A percentile compares a stretch with the other conserved stretches of the same genome.
Conservation (phyloP, 2,888 invertebrate genomes). For the Pardosa pseudoannulata region DNA sequence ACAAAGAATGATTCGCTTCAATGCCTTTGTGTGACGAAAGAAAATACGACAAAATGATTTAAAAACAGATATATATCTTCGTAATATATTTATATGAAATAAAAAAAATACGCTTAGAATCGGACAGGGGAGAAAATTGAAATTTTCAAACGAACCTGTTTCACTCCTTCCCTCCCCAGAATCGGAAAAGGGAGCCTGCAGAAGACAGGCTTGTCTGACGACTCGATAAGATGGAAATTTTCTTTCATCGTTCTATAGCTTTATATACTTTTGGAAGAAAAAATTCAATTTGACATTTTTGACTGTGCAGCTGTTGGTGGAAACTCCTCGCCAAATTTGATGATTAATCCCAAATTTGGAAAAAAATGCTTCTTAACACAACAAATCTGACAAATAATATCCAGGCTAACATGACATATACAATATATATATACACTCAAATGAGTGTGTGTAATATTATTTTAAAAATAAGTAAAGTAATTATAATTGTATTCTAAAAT, state of each 20-base stretch:
- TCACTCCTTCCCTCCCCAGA: constrained; percentile 35
- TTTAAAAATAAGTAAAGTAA: too few species aligned
- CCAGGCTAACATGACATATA: too few species aligned
- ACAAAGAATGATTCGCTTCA: constrained; percentile 44
- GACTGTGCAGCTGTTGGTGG: constrained; percentile 33
- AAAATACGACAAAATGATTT: constrained; percentile 37
- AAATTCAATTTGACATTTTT: constrained; percentile 62
- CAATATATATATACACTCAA: too few species aligned
- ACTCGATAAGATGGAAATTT: constrained; percentile 68
- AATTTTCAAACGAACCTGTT: constrained; percentile 69
- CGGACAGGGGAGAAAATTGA: constrained; percentile 48
- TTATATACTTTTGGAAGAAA: too few species aligned
- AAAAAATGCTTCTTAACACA: too few species aligned
- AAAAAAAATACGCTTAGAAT: constrained; percentile 21
- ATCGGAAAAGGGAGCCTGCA: constrained; percentile 40
- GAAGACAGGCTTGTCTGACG: constrained; percentile 64
- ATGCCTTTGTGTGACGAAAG: constrained; percentile 56
- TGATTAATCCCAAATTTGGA: constrained; percentile 47
- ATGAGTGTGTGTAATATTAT: too few species aligned
- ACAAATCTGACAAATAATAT: too few species aligned
- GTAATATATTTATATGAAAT: constrained; percentile 47
- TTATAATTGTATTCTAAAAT: too few species aligned
- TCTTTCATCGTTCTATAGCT: constrained; percentile 52
- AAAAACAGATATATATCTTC: constrained; percentile 60
- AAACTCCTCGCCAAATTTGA: constrained; percentile 25